Percentiles rank a stretch among this genome's conserved stretches.
Conservation (phyloP, 2,113 vertebrate genomes). For the Dendropsophus ebraccatus region DNA sequence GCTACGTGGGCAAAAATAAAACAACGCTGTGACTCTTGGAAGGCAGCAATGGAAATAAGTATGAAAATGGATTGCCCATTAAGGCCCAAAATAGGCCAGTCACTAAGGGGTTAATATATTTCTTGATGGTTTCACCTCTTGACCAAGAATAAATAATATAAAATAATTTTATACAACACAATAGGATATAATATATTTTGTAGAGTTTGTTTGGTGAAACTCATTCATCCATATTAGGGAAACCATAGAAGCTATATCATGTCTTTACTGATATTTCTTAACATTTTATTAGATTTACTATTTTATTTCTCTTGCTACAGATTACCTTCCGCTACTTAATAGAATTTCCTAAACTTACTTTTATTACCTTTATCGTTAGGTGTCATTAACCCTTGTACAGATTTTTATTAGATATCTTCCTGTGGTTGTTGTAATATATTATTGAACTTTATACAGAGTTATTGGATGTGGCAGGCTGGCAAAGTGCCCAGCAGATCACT, state of each 20-base stretch:
- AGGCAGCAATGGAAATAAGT: no score
- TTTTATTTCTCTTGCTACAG: background rate
- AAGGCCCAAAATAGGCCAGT: no score
- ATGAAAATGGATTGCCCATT: no score
- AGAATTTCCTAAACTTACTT: constrained; percentile 15
- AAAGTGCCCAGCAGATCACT: constrained; percentile 12
- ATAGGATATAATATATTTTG: background rate
- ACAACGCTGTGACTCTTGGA: no score
- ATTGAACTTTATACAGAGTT: constrained; percentile 41
- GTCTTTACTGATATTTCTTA: background rate
- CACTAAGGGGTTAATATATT: no score
- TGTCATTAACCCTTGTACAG: constrained; percentile 27
- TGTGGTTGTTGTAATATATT: constrained; percentile 17
- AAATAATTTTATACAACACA: background rate
- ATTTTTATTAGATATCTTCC: constrained; percentile 36
- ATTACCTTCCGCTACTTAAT: background rate
- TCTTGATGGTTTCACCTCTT: background rate
- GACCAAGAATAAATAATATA: background rate
- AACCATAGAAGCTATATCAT: background rate
- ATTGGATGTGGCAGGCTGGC: constrained; percentile 32
- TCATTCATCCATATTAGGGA: background rate
- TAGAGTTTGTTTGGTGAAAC: background rate
- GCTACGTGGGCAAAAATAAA: no score
- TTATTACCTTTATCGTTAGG: constrained; percentile 25
- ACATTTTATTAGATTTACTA: background rate